A percentile compares a stretch with the other conserved stretches of the same genome.
Evolutionary conservation across 2,113 vertebrate genomes (phyloP).

Genomic region (Todiramphus chloris): DNA sequence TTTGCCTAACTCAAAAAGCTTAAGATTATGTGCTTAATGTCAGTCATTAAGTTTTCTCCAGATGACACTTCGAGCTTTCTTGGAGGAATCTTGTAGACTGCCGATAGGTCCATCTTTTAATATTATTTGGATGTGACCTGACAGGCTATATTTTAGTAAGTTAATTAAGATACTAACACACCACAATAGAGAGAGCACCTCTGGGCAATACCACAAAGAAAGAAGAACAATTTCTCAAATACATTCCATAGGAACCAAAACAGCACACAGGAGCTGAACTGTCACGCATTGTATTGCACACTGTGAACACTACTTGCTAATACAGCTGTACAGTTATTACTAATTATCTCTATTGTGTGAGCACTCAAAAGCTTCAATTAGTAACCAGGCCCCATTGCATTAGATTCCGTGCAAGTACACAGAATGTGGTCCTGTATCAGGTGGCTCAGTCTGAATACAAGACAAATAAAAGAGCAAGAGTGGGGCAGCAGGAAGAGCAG

Average conservation of each 20-base stretch:
- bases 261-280: neutral
- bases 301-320: neutral
- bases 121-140: neutral
- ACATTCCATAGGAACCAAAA: neutral
- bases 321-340: constrained; percentile 15
- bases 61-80: neutral
- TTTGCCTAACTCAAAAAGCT: neutral
- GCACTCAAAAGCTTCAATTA: constrained; percentile 12
- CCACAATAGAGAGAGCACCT: neutral
- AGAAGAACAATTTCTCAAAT: neutral
- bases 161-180: neutral
- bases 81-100: neutral
- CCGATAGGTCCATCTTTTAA: neutral
- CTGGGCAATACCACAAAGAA: neutral
- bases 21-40: neutral
- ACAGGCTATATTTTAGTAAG: neutral
- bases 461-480: neutral
- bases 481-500: neutral
- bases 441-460: neutral
- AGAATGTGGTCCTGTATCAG: neutral
- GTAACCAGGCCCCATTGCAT: neutral
- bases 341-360: constrained; percentile 10
- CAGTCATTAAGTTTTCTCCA: neutral
- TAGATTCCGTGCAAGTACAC: neutral
- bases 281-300: neutral